Evolutionary conservation across 2,113 vertebrate genomes (phyloP).

Genomic region (Leptocoma aspasia): DNA sequence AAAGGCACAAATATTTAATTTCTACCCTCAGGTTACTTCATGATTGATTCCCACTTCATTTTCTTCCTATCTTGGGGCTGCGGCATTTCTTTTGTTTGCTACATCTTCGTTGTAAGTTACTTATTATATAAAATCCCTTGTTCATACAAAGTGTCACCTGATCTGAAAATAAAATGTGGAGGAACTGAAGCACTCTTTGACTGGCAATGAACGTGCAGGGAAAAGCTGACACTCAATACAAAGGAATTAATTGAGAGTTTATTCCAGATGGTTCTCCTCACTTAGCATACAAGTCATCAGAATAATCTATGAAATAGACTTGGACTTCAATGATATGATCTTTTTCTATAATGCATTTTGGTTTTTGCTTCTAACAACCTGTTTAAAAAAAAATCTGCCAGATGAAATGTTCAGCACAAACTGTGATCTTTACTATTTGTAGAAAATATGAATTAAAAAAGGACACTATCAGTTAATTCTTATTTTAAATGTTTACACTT

Average conservation of each 20-base stretch:
- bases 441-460: constrained; percentile 76
- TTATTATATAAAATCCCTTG: background rate
- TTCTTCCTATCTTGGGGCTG: background rate
- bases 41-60: background rate
- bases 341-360: constrained; percentile 69
- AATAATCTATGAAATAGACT: constrained; percentile 75
- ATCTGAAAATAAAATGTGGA: background rate
- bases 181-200: background rate
- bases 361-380: constrained; percentile 67
- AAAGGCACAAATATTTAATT: background rate
- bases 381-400: constrained; percentile 56
- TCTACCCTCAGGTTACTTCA: background rate
- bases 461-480: constrained; percentile 71
- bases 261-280: constrained; percentile 78
- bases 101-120: background rate
- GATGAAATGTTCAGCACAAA: constrained; percentile 75
- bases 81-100: background rate
- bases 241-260: constrained; percentile 80
- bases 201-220: constrained; percentile 43
- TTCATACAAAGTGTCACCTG: background rate
- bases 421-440: constrained; percentile 71
- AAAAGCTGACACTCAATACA: constrained; percentile 72
- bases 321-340: constrained; percentile 58
- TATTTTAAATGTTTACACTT: constrained; percentile 77
- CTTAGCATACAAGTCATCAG: constrained; percentile 74